Evolutionary conservation across 1,140 invertebrate genomes (phyloP).

Genomic region (Zaprionus lachaisei): DNA sequence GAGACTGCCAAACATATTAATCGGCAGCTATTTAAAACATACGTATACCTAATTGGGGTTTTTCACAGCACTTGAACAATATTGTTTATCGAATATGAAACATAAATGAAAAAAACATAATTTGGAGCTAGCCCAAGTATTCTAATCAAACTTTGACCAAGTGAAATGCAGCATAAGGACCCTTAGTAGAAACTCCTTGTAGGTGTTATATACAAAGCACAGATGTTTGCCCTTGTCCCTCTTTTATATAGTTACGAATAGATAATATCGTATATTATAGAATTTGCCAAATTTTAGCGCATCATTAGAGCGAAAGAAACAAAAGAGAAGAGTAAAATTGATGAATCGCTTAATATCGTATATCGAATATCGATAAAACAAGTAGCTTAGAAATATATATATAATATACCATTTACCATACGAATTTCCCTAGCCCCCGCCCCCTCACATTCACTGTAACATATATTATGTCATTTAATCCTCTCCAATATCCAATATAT

Average conservation of each 20-base stretch:
- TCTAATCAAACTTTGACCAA: constrained; percentile 70
- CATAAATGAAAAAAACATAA: not conserved
- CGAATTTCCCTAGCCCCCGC: constrained; percentile 22
- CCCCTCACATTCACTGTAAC: constrained; percentile 40
- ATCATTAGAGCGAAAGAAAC: constrained; percentile 37
- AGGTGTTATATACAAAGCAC: constrained; percentile 41
- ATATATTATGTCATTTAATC: constrained; percentile 31
- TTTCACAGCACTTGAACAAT: constrained; percentile 53
- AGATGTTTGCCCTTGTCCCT: constrained; percentile 53
- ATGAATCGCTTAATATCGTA: constrained; percentile 46
- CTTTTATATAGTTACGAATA: constrained; percentile 44
- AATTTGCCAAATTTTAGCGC: constrained; percentile 78
- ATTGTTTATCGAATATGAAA: constrained; percentile 63
- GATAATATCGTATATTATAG: constrained; percentile 55
- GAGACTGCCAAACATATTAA: constrained; percentile 30
- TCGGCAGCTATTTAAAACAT: constrained; percentile 45
- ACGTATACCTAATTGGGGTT: constrained; percentile 36
- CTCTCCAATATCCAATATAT: constrained; percentile 25
- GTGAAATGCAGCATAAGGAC: constrained; percentile 54
- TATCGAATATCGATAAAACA: constrained; percentile 52
- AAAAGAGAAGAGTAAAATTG: constrained; percentile 17
- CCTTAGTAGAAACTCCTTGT: constrained; percentile 53
- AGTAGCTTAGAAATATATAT: constrained; percentile 37
- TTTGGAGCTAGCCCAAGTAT: constrained; percentile 42
- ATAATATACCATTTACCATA: constrained; percentile 11